phyloP scores from a whole-genome alignment of 2,888 invertebrate species.

The Geotrupes spiniger region DNA sequence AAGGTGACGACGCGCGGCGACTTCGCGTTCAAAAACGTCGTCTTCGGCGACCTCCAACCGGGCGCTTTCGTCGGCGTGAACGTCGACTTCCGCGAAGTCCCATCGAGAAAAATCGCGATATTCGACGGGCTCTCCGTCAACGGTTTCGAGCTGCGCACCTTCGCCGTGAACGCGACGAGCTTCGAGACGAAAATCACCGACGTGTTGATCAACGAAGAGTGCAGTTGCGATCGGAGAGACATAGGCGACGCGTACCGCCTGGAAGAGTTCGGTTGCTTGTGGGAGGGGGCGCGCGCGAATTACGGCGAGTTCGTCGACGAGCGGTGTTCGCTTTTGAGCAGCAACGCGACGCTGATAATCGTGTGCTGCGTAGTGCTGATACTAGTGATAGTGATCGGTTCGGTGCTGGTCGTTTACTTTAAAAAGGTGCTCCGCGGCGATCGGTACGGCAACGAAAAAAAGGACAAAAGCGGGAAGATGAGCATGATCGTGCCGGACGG shows the following conservation, averaged over 20 bases:
- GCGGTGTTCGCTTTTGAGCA: conserved; percentile 41
- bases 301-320: conserved; percentile 14
- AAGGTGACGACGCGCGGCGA: conserved; percentile 60
- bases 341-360: conserved; percentile 44
- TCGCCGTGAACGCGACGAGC: conserved; percentile 57
- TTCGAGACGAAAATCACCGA: conserved; percentile 59
- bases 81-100: conserved; percentile 51
- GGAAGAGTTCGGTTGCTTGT: conserved; percentile 41
- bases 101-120: conserved; percentile 51
- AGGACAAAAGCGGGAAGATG: conserved; percentile 55
- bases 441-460: conserved; percentile 50
- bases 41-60: conserved; percentile 55
- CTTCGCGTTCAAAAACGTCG: conserved; percentile 65
- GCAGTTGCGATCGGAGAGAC: conserved; percentile 23
- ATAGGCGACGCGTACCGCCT: conserved; percentile 15
- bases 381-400: conserved; percentile 49
- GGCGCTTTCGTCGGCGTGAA: conserved; percentile 64
- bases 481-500: conserved; percentile 78
- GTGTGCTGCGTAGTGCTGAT: conserved; percentile 49
- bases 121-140: conserved; percentile 65
- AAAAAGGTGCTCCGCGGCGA: conserved; percentile 45
- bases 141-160: conserved; percentile 56
- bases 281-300: conserved; percentile 22
- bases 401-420: conserved; percentile 46
- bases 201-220: conserved; percentile 42